Conservation (phyloP, 2,113 vertebrate genomes). For the Bagarius yarrelli region DNA sequence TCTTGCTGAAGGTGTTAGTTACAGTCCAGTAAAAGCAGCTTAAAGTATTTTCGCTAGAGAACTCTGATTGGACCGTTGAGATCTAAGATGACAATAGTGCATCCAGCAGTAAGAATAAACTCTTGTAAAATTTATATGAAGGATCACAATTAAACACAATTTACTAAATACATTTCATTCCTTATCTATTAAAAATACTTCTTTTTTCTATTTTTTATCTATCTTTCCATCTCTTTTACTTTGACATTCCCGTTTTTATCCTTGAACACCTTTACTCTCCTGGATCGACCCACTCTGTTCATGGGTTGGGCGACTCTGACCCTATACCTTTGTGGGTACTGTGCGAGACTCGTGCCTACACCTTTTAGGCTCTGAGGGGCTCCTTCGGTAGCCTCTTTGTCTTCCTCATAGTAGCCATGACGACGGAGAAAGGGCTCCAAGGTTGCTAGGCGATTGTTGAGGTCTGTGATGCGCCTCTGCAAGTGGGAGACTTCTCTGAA, state of each 20-base stretch:
- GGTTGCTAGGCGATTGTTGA: constrained; percentile 76
- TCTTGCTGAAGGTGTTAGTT: constrained; percentile 20
- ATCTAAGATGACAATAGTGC: constrained; percentile 25
- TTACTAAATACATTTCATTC: background rate
- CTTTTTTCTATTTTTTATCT: background rate
- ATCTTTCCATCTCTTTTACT: constrained; percentile 27
- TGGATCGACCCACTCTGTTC: constrained; percentile 58
- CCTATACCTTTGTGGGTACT: constrained; percentile 43
- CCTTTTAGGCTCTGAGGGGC: constrained; percentile 54
- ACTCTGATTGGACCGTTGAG: constrained; percentile 39
- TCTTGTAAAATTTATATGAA: background rate
- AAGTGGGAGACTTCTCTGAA: constrained; percentile 76
- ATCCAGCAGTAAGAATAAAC: constrained; percentile 11
- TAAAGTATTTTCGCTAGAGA: constrained; percentile 24
- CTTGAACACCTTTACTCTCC: constrained; percentile 62
- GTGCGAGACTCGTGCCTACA: constrained; percentile 46
- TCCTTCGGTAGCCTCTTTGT: constrained; percentile 35
- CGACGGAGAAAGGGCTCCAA: constrained; percentile 73
- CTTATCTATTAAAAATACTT: background rate
- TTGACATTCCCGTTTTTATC: constrained; percentile 48
- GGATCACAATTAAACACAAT: background rate
- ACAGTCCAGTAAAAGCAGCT: constrained; percentile 20
- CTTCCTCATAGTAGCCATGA: constrained; percentile 69
- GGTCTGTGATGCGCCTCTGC: constrained; percentile 74
- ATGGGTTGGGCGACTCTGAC: constrained; percentile 26